phyloP scores from a whole-genome alignment of 2,797 vertebrate species.

The Thaleichthys pacificus region DNA sequence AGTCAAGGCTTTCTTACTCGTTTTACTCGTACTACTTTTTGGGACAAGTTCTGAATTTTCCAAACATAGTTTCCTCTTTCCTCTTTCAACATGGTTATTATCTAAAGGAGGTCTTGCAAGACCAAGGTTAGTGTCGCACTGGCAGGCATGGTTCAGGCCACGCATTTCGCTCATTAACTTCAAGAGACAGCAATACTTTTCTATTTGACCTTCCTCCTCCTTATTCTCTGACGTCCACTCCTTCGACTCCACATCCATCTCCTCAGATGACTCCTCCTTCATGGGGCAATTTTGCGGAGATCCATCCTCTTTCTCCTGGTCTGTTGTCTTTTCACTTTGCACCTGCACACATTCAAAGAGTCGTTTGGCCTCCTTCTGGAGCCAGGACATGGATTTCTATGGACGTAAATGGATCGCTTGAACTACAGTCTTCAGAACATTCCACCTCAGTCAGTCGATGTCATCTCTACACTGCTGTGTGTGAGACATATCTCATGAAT shows the following conservation, averaged over 20 bases:
- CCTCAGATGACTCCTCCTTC: not conserved
- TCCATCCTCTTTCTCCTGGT: conserved; percentile 4
- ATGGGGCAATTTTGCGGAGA: not conserved
- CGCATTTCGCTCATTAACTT: conserved; percentile 41
- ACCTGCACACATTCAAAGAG: conserved; percentile 37
- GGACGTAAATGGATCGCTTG: conserved; percentile 37
- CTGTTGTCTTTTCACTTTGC: not conserved
- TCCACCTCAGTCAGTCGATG: not conserved
- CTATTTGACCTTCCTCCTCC: not conserved
- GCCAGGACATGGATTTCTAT: conserved; percentile 60
- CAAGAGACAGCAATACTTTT: conserved; percentile 62
- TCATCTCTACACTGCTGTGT: not conserved
- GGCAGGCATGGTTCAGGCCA: conserved; percentile 14
- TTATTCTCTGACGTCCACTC: not conserved
- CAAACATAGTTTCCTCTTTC: conserved; percentile 17
- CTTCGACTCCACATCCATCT: not conserved
- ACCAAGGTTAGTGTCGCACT: conserved; percentile 35
- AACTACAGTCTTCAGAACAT: not conserved
- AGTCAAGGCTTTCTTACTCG: not conserved
- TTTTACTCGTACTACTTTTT: conserved; percentile 19
- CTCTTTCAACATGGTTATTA: not conserved
- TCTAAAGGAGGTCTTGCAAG: not conserved
- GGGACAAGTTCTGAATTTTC: not conserved
- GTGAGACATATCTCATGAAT: not conserved
- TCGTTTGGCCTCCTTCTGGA: conserved; percentile 54